phyloP scores from a whole-genome alignment of 2,113 vertebrate genomes.

The Callorhinus ursinus region DNA sequence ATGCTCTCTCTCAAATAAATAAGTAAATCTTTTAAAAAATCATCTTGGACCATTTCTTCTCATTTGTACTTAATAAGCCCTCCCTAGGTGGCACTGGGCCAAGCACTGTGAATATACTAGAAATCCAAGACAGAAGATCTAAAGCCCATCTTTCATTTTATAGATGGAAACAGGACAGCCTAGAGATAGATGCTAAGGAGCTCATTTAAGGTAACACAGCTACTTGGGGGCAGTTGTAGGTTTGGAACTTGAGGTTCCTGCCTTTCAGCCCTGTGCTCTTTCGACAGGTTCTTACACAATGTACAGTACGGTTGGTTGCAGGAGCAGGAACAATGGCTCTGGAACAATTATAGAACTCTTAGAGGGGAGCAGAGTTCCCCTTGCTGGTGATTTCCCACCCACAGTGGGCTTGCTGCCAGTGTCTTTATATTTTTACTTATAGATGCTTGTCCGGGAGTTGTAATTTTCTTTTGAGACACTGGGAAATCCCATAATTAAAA shows the following conservation, averaged over 20 bases:
- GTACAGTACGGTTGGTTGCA: not conserved
- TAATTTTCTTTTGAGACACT: conserved; percentile 57
- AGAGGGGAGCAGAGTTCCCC: conserved; percentile 35
- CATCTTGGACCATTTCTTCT: not conserved
- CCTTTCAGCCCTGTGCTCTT: conserved; percentile 41
- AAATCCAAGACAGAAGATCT: not conserved
- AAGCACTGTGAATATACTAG: not conserved
- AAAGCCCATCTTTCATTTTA: not conserved
- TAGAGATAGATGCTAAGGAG: not conserved
- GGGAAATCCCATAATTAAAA: conserved; percentile 52
- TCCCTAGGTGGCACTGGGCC: not conserved
- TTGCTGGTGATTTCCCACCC: conserved; percentile 64
- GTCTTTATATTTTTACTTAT: not conserved
- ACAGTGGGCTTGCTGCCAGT: conserved; percentile 12
- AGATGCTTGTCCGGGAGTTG: not conserved
- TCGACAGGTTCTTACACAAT: conserved; percentile 32
- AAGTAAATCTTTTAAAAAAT: not conserved
- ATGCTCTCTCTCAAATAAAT: not conserved
- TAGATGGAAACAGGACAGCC: not conserved
- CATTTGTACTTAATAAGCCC: not conserved
- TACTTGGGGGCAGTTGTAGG: not conserved
- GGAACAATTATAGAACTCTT: not conserved
- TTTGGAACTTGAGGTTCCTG: not conserved
- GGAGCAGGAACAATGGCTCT: conserved; percentile 5
- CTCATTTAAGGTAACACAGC: not conserved